phyloP scores from a whole-genome alignment of 53 echinoderm and acorn worm genomes.

The Holothuria scabra region DNA sequence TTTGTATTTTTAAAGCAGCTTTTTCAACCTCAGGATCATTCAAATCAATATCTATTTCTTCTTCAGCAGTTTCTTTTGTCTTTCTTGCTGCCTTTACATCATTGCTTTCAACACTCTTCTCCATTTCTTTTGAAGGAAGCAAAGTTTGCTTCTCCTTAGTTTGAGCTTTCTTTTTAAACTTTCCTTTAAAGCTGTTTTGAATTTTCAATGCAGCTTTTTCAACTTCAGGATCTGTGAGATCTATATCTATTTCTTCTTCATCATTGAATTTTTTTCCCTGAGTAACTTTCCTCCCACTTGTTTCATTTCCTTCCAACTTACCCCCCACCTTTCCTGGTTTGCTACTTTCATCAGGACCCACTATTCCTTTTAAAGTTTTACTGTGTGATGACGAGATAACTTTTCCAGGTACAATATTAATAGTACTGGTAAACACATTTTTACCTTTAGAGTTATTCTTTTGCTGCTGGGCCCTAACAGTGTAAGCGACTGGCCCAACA shows the following conservation, averaged over 20 bases:
- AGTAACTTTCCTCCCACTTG: background rate
- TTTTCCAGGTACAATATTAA: slow-evolving; percentile 26
- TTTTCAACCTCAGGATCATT: slow-evolving; percentile 67
- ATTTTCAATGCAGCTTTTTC: slow-evolving; percentile 88
- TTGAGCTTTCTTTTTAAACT: slow-evolving; percentile 4
- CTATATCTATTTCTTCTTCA: slow-evolving; percentile 71
- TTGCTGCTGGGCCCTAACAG: background rate
- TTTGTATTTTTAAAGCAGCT: slow-evolving; percentile 69
- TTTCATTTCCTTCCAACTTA: background rate
- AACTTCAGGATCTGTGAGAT: slow-evolving; percentile 90
- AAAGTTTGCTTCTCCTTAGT: too few species aligned
- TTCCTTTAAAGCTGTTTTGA: slow-evolving; percentile 80
- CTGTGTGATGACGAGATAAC: slow-evolving; percentile 9
- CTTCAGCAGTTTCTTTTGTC: background rate
- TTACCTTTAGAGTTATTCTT: too few species aligned
- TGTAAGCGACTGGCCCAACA: too few species aligned
- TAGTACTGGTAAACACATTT: background rate
- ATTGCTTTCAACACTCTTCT: too few species aligned
- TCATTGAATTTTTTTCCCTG: background rate
- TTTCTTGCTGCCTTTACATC: too few species aligned
- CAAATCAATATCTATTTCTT: slow-evolving; percentile 68
- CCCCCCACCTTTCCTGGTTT: too few species aligned
- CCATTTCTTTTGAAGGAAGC: too few species aligned
- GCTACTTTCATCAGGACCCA: too few species aligned
- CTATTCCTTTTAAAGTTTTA: background rate